Percentiles rank a stretch among this genome's conserved stretches.
phyloP scores from a whole-genome alignment of 2,113 vertebrate genomes.

The Gobius niger region DNA sequence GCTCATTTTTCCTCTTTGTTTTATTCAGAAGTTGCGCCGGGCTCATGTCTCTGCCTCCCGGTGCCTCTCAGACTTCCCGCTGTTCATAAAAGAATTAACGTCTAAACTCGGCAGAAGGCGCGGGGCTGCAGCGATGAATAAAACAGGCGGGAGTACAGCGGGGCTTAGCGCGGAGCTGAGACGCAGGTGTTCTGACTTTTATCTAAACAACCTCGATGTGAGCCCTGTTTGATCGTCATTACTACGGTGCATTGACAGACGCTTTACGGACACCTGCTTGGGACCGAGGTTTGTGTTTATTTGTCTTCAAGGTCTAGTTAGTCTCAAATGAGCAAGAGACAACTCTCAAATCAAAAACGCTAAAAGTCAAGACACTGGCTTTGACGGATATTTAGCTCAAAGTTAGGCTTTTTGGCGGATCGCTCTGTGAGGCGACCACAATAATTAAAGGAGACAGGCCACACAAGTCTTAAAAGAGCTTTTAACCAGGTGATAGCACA shows the following conservation, averaged over 20 bases:
- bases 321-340: background rate
- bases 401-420: background rate
- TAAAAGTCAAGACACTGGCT: conserved; percentile 7
- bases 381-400: background rate
- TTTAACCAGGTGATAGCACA: too few relatives aligned
- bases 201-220: conserved; percentile 10
- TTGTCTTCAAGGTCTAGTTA: background rate
- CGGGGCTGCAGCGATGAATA: conserved; percentile 20
- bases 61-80: conserved; percentile 5
- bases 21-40: conserved; percentile 1
- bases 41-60: background rate
- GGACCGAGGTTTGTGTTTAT: conserved; percentile 1
- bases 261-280: conserved; percentile 3
- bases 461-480: too few relatives aligned
- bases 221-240: conserved; percentile 20
- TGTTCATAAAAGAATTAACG: conserved; percentile 18
- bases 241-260: conserved; percentile 8
- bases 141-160: background rate
- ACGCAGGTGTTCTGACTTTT: conserved; percentile 25
- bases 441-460: too few relatives aligned
- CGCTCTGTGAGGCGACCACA: too few relatives aligned
- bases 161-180: background rate
- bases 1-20: background rate
- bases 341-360: conserved; percentile 1
- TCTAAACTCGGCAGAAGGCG: background rate